These are phyloP conservation scores for Liodrosophila aerea DNA, from an alignment of 2,888 invertebrate species.

Conservation along the genomic window DNA sequence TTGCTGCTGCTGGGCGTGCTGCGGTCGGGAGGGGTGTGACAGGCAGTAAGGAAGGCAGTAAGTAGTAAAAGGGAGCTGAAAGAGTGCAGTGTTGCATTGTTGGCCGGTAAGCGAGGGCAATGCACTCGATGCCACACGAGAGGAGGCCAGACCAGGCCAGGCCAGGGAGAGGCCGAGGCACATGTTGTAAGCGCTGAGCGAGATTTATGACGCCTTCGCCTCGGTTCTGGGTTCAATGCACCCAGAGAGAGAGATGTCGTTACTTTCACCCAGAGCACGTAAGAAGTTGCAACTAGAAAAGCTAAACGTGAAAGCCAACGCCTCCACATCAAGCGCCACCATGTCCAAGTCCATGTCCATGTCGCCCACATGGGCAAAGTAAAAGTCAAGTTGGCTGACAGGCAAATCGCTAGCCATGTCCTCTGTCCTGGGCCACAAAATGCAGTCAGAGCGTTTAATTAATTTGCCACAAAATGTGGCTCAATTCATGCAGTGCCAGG, in stretches of 20 bases:
- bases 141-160: constrained; percentile 13
- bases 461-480: constrained; percentile 73
- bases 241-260: constrained; percentile 36
- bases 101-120: constrained; percentile 40
- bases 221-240: constrained; percentile 67
- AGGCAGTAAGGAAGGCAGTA: too few relatives aligned
- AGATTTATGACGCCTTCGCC: constrained; percentile 70
- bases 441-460: constrained; percentile 60
- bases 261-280: constrained; percentile 45
- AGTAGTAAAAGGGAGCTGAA: not conserved
- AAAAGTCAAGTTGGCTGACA: constrained; percentile 73
- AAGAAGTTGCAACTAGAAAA: constrained; percentile 49
- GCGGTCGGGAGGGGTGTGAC: not conserved
- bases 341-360: constrained; percentile 29
- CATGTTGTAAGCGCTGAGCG: constrained; percentile 53
- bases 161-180: constrained; percentile 21
- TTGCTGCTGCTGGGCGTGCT: constrained; percentile 1
- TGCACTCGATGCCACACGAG: constrained; percentile 31
- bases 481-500: constrained; percentile 35
- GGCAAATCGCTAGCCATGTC: constrained; percentile 51
- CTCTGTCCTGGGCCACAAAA: constrained; percentile 31
- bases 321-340: constrained; percentile 44
- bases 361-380: constrained; percentile 56
- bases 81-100: constrained; percentile 24
- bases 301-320: constrained; percentile 72